phyloP scores from a whole-genome alignment of 1,140 invertebrate species.

The Hypsibius dujardini region DNA sequence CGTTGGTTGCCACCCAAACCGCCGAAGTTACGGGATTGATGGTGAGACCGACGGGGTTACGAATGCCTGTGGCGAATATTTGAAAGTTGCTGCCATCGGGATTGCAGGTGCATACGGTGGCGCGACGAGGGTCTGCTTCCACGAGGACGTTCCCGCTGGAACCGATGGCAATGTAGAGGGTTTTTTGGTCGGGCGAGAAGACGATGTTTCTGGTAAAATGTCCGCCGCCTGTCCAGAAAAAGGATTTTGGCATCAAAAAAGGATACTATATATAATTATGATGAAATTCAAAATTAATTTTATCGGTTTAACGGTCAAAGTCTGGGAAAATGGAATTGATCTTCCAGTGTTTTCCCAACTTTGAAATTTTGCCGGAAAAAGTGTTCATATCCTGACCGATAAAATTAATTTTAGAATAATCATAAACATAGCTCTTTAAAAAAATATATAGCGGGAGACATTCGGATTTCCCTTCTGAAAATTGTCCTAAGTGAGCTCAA shows the following conservation, averaged over 20 bases:
- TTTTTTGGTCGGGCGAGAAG: constrained; percentile 1
- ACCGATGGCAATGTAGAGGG: constrained; percentile 12
- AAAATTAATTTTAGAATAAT: not conserved
- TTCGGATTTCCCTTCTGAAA: not conserved
- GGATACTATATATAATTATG: too few species aligned
- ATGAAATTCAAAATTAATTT: too few species aligned
- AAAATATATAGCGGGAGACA: not conserved
- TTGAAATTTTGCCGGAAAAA: not conserved
- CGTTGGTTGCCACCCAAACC: constrained; percentile 16
- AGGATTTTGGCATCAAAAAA: too few species aligned
- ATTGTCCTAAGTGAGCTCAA: not conserved
- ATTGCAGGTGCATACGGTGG: constrained; percentile 1
- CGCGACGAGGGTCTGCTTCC: constrained; percentile 16
- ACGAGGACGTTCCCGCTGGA: constrained; percentile 18
- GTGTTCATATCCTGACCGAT: not conserved
- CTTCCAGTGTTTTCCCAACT: not conserved
- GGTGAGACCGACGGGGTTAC: constrained; percentile 18
- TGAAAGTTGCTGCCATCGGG: not conserved
- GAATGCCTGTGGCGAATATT: constrained; percentile 16
- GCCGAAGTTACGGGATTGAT: not conserved
- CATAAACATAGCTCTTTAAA: not conserved
- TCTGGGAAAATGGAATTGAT: not conserved
- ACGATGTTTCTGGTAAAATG: constrained; percentile 17
- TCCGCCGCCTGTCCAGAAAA: not conserved
- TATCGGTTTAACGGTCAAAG: not conserved